Evolutionary conservation across 1,140 invertebrate species (phyloP), one percentile per base, ranked within the genome.

Genomic region (Trialeurodes vaporariorum): DNA sequence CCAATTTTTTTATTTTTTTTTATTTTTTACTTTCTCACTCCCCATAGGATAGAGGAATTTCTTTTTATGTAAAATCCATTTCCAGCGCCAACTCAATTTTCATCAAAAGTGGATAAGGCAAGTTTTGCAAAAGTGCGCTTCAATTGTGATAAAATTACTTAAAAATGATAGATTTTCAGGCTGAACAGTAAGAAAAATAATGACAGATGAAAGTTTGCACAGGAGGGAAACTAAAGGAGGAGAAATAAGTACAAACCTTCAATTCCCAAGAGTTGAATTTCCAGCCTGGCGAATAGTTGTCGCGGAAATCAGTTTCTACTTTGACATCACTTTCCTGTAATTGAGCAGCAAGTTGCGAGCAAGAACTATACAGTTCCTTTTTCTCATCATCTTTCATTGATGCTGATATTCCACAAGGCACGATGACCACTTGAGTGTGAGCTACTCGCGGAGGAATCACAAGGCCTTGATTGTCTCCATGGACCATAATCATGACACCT

Each of bases 211-310:
- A 13, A 24, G 13, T 12, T 12, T 34, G n/a, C 1, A 1, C 25
- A 66, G 23, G 12, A 2, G 21, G 40, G 49, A 64, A 60, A 61
- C 0, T 59, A 25, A 67, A 2, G 27, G 58, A 64, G n/a, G 26
- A 65, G 25, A 26, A 21, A 21, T 17, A 60, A 59, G 49, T 24
- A 0, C 59, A 25, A 76, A 89, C 89, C 82, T 98, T 99, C 1
- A 99, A 79, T 78, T 99, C 98, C 97, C 98, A 99, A 77, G 99
- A 95, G 79, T 99, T 99, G 77, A 98, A 99, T 79, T 99, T 99
- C 98, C 98, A 99, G 1, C 98, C 98, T 2, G 97, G 95, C 49
- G 96, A 97, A 76, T 97, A 96, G 79, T 99, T 98, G 72, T 95
- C 93, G 62, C 95, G 82, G 67, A 89, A 89, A 81, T 99, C 98